Evolutionary conservation across 2,888 invertebrate genomes (phyloP), one percentile per base, ranked within the genome.

Genomic region (Scrobipalpa atriplicella): DNA sequence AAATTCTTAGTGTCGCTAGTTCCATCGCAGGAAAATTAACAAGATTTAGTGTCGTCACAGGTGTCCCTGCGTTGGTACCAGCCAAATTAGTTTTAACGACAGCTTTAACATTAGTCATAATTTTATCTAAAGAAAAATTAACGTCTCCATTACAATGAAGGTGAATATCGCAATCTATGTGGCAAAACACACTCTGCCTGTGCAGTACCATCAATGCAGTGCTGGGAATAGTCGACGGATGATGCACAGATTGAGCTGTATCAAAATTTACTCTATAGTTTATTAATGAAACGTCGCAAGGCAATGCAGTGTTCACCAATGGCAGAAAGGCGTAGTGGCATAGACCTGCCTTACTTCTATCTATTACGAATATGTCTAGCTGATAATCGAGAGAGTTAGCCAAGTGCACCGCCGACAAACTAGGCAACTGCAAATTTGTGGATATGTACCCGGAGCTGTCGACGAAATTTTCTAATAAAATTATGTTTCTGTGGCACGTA

Each of bases 401-500:
- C 1, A 90, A 76, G 70, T 83, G 77, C 21, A 80, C 63, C 1
- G 90, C 90, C 1, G 83, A 70, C 67, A 83, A 75, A 73, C 89
- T 90, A 1, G 91, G 91, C 38, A 90, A 74, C 29, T 75, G 75
- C 1, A 85, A 13, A 38, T 76, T 72, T 43, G 67, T 67, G 8
- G 71, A 54, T 36, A 38, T 43, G 56, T 11, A 71, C 67, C 47
- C 71, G 67, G 19, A 51, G 1, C 69, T 54, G 11, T 76, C 70
- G 2, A 70, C 62, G n/a, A 89, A 80, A 65, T 84, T 87, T 75
- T 92, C 92, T n/a, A 91, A 69, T 62, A 91, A 74, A 64, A 92
- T 75, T 64, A 77, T 83, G 70, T 90, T 86, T 62, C 84, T 78
- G 66, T 90, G 89, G 62, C 73, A 80, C 0, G 97, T 97, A 63